These are phyloP conservation scores for Micrasema longulum DNA, from an alignment of 1,140 invertebrate genomes.

Conservation along the genomic window DNA sequence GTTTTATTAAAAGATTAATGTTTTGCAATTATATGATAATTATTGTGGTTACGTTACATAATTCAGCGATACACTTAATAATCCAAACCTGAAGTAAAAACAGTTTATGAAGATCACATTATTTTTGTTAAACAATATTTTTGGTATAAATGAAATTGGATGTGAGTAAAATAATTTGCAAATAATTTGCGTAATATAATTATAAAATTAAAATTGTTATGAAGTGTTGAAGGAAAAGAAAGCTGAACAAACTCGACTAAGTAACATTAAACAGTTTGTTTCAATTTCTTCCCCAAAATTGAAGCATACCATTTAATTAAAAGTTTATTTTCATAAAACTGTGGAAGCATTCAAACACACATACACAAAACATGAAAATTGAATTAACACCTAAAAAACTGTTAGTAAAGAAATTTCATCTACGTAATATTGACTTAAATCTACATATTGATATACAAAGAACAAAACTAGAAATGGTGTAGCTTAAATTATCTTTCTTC, in stretches of 20 bases:
- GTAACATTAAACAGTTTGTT: slow-evolving; percentile 47
- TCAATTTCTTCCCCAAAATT: slow-evolving; percentile 56
- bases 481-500: slow-evolving; percentile 49
- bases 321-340: slow-evolving; percentile 43
- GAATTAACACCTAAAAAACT: slow-evolving; percentile 47
- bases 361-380: slow-evolving; percentile 47
- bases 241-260: slow-evolving; percentile 22
- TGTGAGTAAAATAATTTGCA: neutral
- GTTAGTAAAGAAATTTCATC: slow-evolving; percentile 51
- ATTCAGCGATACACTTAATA: slow-evolving; percentile 46
- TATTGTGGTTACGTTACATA: slow-evolving; percentile 49
- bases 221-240: slow-evolving; percentile 13
- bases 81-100: slow-evolving; percentile 12
- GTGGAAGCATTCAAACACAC: slow-evolving; percentile 55
- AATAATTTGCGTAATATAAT: neutral
- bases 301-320: slow-evolving; percentile 51
- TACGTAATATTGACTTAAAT: slow-evolving; percentile 46
- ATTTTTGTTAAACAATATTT: neutral
- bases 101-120: slow-evolving; percentile 28
- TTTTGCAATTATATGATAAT: slow-evolving; percentile 51
- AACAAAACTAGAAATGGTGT: slow-evolving; percentile 50
- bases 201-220: neutral
- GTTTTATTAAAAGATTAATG: slow-evolving; percentile 54
- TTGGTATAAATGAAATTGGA: too few relatives aligned
- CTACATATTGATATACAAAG: slow-evolving; percentile 48